phyloP scores from a whole-genome alignment of 53 echinoderm and acorn worm species.

The Stichopus horrens region DNA sequence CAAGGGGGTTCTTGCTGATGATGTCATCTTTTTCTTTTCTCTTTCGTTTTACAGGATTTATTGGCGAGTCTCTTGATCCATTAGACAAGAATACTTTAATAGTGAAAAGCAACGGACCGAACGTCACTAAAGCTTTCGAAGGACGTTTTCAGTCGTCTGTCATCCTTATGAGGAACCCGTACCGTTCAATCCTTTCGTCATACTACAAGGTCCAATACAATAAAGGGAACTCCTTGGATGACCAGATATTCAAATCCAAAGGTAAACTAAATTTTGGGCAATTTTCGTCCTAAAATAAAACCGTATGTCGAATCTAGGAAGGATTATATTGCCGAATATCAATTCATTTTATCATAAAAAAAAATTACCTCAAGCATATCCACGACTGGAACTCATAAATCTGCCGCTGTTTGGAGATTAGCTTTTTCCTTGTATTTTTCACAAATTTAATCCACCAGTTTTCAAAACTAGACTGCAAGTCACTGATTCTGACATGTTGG shows the following conservation, averaged over 20 bases:
- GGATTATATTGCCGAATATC: too few species aligned
- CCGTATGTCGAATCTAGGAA: too few species aligned
- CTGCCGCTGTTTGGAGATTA: too few species aligned
- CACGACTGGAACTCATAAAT: too few species aligned
- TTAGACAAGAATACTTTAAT: neutral
- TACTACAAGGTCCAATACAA: constrained; percentile 9
- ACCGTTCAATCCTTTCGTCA: constrained; percentile 11
- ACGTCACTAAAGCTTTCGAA: constrained; percentile 19
- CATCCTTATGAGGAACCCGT: constrained; percentile 26
- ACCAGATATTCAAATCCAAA: neutral
- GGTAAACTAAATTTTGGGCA: neutral
- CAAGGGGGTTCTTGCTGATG: neutral
- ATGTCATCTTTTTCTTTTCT: neutral
- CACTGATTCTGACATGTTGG: too few species aligned
- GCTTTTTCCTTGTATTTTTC: too few species aligned
- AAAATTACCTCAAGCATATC: too few species aligned
- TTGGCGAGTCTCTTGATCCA: constrained; percentile 26
- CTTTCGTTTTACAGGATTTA: neutral
- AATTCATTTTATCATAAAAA: too few species aligned
- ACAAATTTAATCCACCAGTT: too few species aligned
- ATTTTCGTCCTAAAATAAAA: too few species aligned
- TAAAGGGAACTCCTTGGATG: neutral
- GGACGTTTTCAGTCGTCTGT: neutral
- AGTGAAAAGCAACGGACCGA: constrained; percentile 20
- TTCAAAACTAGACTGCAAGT: too few species aligned